Percentiles rank a stretch among this genome's conserved stretches.
Conservation (phyloP, 2,797 vertebrate genomes). For the Phataginus tetradactyla region DNA sequence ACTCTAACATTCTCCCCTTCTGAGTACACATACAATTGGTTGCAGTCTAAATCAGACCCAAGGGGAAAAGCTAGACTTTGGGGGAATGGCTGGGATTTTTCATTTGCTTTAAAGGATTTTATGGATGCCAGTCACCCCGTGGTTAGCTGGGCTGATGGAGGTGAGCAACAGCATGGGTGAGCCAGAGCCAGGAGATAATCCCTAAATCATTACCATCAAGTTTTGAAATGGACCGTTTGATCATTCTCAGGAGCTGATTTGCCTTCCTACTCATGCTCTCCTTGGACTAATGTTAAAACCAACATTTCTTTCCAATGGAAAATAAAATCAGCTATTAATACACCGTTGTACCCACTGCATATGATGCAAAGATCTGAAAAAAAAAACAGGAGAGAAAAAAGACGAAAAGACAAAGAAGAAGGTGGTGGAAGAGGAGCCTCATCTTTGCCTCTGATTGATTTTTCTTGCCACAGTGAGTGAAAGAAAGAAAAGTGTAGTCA, state of each 20-base stretch:
- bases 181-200: neutral
- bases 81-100: neutral
- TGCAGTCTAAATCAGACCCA: neutral
- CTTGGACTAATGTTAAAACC: neutral
- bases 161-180: neutral
- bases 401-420: neutral
- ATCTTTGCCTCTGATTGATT: neutral
- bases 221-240: neutral
- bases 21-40: neutral
- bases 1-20: neutral
- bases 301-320: slow-evolving; percentile 12
- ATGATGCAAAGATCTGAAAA: neutral
- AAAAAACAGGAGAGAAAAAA: neutral
- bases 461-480: neutral
- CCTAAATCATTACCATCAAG: neutral
- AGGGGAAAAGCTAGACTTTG: neutral
- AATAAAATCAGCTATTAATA: neutral
- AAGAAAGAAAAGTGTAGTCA: neutral
- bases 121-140: neutral
- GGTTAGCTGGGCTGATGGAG: neutral
- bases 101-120: neutral
- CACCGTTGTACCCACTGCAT: neutral
- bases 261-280: neutral
- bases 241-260: neutral
- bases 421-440: neutral